Evolutionary conservation across 2,888 invertebrate species (phyloP).

Genomic region (Leucophenga montana): DNA sequence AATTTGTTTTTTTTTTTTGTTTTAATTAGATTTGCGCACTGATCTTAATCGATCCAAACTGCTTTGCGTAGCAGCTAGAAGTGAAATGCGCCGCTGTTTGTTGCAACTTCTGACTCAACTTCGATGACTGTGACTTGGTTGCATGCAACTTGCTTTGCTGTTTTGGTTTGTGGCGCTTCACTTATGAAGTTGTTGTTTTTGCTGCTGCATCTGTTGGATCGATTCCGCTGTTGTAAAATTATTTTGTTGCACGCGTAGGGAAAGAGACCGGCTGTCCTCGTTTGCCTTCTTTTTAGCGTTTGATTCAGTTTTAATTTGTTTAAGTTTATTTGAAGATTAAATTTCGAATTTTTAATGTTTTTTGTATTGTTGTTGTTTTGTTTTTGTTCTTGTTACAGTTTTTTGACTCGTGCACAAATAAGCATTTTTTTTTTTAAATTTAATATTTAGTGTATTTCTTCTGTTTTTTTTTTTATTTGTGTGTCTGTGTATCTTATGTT

Average conservation of each 20-base stretch:
- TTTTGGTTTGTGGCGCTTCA: background rate
- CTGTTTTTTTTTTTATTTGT: slow-evolving; percentile 28
- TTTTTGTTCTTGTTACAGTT: slow-evolving; percentile 33
- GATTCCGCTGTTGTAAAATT: background rate
- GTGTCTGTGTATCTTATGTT: slow-evolving; percentile 35
- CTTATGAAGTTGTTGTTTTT: slow-evolving; percentile 15
- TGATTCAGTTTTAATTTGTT: slow-evolving; percentile 48
- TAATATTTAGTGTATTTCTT: slow-evolving; percentile 20
- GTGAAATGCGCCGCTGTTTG: background rate
- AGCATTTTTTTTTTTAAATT: slow-evolving; percentile 37
- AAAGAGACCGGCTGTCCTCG: too few species aligned
- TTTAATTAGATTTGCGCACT: slow-evolving; percentile 1
- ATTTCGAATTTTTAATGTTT: slow-evolving; percentile 51
- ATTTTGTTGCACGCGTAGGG: background rate
- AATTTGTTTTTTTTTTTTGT: background rate
- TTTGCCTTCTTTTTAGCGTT: slow-evolving; percentile 7
- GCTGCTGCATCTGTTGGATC: background rate
- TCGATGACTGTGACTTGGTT: background rate
- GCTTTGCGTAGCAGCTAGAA: background rate
- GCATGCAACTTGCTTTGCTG: background rate
- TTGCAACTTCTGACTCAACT: background rate
- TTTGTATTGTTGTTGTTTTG: slow-evolving; percentile 30
- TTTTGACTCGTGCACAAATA: slow-evolving; percentile 37
- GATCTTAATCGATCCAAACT: background rate
- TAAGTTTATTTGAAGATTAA: slow-evolving; percentile 35